Base-by-base conservation (phyloP, 53 echinoderm and acorn worm genomes). In the Crossaster papposus region DNA sequence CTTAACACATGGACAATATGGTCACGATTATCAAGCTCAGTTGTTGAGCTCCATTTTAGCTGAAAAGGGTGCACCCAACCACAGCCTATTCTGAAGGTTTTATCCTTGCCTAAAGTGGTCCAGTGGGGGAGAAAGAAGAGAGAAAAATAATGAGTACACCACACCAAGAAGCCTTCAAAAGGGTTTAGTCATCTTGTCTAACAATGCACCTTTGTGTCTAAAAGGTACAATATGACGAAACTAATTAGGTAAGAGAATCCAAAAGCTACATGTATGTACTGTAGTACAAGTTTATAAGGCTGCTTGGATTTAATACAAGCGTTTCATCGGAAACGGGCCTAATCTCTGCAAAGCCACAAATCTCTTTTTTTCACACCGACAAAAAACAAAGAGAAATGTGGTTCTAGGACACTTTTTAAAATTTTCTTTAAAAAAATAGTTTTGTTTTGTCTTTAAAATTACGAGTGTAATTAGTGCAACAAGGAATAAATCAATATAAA, bases 171-270 rank as follows among this genome's bases (percentile, higher is more conserved):
- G 82, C 82, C 65, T 82, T 68, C 65, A 33, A 34, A 33, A 29
- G 65, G 82, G 64, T 18, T n/a, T 65, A 63, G 22, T 23, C 37
- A 37, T 81, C 64, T 22, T 18, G 35, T 44, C 51, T 63, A 14
- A 28, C 79, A 18, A 17, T 29, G 8, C 33, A 55, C 31, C 20
- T 62, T 33, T 28, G 55, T n/a, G 54, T 82, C 32, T 82, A 24
- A 64, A 82, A 82, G 65, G 65, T 9, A 82, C 24, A 28, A 11
- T 82, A 68, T 68, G 82, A 36, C 29, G 82, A 82, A 65, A 82
- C 52, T 53, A 79, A 79, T 79, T 54, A 31, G 79, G 37, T 50
- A 78, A 78, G 78, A 6, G 18, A 26, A 37, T 3, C 79, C 51
- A 5, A 51, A 79, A 51, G 54, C 51, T 30, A 54, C n/a, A n/a